Percentiles rank a stretch among this genome's conserved stretches.
Evolutionary conservation across 1,140 invertebrate species (phyloP).

Genomic region (Caerostris extrusa): DNA sequence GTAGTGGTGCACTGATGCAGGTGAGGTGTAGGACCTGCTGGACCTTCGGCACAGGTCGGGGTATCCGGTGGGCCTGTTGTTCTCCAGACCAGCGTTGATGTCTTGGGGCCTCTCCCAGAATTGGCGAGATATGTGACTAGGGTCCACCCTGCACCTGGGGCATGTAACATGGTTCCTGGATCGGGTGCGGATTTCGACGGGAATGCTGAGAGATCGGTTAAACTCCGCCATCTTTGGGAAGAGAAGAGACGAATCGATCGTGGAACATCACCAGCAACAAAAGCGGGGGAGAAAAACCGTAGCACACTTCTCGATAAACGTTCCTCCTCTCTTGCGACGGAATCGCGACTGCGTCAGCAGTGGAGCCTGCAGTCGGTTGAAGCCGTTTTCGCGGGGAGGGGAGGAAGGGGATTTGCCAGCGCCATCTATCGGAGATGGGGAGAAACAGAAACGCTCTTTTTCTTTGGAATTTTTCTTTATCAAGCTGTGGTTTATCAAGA

Average conservation of each 20-base stretch:
- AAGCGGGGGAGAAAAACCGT: neutral
- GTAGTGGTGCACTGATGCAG: slow-evolving; percentile 72
- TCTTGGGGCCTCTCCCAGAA: slow-evolving; percentile 50
- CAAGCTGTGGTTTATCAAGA: too few species aligned
- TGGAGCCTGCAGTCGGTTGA: slow-evolving; percentile 29
- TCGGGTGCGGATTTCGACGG: slow-evolving; percentile 62
- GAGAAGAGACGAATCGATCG: slow-evolving; percentile 69
- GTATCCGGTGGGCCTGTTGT: slow-evolving; percentile 21
- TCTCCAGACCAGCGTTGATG: neutral
- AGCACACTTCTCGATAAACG: too few species aligned
- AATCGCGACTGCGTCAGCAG: slow-evolving; percentile 63
- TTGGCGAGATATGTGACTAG: slow-evolving; percentile 77
- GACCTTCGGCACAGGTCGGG: slow-evolving; percentile 72
- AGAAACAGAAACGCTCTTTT: neutral
- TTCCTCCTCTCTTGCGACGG: neutral
- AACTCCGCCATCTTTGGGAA: slow-evolving; percentile 73
- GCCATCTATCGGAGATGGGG: slow-evolving; percentile 43
- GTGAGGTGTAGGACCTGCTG: slow-evolving; percentile 71
- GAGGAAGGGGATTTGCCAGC: neutral
- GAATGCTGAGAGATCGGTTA: slow-evolving; percentile 74
- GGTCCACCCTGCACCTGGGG: slow-evolving; percentile 71
- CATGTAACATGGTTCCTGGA: slow-evolving; percentile 61
- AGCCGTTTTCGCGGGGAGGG: neutral
- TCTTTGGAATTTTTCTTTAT: too few species aligned
- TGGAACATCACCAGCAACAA: slow-evolving; percentile 52